phyloP scores from a whole-genome alignment of 2,888 invertebrate genomes.

The Eudemis profundana region DNA sequence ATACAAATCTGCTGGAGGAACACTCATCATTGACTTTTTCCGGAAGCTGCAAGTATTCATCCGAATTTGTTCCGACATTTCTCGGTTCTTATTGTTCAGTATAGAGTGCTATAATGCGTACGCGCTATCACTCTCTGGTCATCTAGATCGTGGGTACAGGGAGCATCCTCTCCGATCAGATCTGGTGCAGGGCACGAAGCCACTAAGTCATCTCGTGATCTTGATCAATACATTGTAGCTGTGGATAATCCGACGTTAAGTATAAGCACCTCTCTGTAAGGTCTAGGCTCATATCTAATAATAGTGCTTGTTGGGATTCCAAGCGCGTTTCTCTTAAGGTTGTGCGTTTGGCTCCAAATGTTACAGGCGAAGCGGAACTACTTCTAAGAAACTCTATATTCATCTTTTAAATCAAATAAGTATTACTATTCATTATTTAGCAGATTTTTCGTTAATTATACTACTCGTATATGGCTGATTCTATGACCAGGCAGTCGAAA shows the following conservation, averaged over 20 bases:
- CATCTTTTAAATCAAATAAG: not conserved
- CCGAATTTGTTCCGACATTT: too few relatives aligned
- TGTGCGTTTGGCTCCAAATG: conserved; percentile 37
- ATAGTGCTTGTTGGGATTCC: conserved; percentile 61
- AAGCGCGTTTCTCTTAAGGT: conserved; percentile 59
- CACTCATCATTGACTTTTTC: too few relatives aligned
- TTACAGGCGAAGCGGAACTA: conserved; percentile 10
- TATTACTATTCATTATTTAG: not conserved
- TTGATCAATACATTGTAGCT: conserved; percentile 29
- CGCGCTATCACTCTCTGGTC: not conserved
- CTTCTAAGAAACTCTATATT: not conserved
- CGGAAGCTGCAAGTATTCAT: too few relatives aligned
- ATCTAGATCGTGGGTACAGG: conserved; percentile 15
- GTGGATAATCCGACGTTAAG: conserved; percentile 23
- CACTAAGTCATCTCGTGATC: conserved; percentile 35
- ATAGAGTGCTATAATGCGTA: too few relatives aligned
- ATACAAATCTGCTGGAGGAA: too few relatives aligned
- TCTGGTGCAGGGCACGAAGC: conserved; percentile 27
- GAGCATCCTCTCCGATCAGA: conserved; percentile 15
- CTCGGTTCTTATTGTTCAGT: too few relatives aligned
- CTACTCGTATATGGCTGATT: too few relatives aligned
- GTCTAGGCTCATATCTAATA: conserved; percentile 38
- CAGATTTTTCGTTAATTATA: not conserved
- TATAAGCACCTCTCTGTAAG: conserved; percentile 28
- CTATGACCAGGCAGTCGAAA: too few relatives aligned